Conservation (phyloP, 2,113 vertebrate genomes). For the Chroicocephalus ridibundus region DNA sequence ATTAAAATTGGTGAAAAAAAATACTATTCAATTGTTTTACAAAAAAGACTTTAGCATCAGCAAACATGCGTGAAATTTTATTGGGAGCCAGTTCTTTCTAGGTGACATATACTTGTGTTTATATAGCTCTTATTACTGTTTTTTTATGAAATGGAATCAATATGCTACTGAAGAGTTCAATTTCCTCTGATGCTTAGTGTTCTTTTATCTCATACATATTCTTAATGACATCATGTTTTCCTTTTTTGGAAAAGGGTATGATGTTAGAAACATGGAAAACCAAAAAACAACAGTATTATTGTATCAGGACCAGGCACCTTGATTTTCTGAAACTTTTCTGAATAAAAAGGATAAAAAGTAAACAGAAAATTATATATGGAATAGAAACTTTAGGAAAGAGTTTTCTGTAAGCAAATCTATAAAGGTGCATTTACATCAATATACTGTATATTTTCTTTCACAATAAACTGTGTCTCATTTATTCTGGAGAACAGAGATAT, state of each 20-base stretch:
- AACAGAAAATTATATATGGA: neutral
- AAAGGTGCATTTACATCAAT: neutral
- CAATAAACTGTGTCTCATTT: neutral
- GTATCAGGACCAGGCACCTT: neutral
- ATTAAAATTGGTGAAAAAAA: neutral
- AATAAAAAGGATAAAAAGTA: neutral
- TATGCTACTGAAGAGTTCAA: neutral
- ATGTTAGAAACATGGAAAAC: neutral
- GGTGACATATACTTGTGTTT: neutral
- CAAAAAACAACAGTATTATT: neutral
- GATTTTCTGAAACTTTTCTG: neutral
- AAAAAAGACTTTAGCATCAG: neutral
- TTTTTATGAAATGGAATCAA: neutral
- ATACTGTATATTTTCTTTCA: neutral
- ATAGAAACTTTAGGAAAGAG: neutral
- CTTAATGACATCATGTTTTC: neutral
- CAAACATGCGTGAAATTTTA: neutral
- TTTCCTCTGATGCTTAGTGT: neutral
- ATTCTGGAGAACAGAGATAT: neutral
- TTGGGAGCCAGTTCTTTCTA: neutral
- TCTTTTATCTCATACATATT: neutral
- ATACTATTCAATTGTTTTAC: neutral
- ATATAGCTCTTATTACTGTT: neutral
- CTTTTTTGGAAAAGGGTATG: neutral
- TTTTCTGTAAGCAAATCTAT: neutral